A percentile compares a stretch with the other conserved stretches of the same genome.
phyloP scores from a whole-genome alignment of 2,797 vertebrate genomes.

The Rhabdomys pumilio region DNA sequence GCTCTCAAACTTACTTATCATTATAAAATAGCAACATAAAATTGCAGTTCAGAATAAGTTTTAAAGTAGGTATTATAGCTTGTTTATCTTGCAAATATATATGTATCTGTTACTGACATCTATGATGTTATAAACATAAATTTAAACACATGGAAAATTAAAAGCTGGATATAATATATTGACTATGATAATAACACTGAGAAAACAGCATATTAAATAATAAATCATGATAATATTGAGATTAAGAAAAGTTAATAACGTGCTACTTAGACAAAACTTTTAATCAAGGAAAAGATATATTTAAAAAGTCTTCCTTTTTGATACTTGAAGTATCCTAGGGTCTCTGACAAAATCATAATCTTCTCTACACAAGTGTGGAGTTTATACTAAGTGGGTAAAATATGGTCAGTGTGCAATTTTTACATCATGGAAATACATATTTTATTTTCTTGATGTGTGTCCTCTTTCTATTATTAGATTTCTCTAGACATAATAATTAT shows the following conservation, averaged over 20 bases:
- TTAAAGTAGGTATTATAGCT: background rate
- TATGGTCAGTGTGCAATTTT: background rate
- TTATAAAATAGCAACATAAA: background rate
- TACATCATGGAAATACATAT: background rate
- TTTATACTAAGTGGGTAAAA: background rate
- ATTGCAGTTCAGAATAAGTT: background rate
- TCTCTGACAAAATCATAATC: background rate
- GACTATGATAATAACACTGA: background rate
- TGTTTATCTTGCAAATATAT: background rate
- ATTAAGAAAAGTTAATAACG: background rate
- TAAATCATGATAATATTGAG: background rate
- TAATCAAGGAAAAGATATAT: background rate
- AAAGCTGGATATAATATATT: conserved; percentile 2
- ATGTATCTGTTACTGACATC: background rate
- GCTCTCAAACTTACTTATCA: background rate
- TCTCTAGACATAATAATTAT: background rate
- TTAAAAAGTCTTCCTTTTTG: background rate
- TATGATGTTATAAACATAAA: background rate
- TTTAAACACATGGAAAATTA: background rate
- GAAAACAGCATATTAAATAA: background rate
- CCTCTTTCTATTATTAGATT: background rate
- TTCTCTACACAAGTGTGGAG: background rate
- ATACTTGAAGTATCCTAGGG: background rate
- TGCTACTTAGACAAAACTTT: background rate
- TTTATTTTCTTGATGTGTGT: conserved; percentile 1